Conservation (phyloP, 2,113 vertebrate genomes). For the Caranx ignobilis region DNA sequence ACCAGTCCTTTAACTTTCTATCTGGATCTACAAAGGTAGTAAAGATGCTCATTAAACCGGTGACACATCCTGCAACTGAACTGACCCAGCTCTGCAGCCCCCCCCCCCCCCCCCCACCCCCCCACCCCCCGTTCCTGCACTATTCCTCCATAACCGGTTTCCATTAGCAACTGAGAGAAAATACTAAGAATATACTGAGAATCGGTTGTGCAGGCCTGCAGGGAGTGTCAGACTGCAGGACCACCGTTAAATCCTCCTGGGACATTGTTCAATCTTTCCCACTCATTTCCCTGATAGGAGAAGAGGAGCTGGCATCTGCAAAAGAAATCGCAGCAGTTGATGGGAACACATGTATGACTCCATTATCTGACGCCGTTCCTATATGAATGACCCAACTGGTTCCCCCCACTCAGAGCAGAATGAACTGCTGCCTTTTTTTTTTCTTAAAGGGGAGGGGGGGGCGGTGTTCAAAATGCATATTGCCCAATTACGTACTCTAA, state of each 20-base stretch:
- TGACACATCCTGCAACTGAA: not conserved
- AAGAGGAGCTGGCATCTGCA: conserved; percentile 41
- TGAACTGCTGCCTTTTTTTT: not conserved
- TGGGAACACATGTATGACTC: conserved; percentile 50
- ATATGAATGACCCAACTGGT: conserved; percentile 27
- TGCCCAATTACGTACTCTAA: conserved; percentile 49
- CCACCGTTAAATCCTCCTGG: conserved; percentile 17
- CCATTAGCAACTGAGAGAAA: conserved; percentile 37
- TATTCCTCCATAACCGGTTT: conserved; percentile 18
- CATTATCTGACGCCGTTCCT: conserved; percentile 45
- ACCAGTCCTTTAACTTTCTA: not conserved
- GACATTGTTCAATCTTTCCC: conserved; percentile 35
- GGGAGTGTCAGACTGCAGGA: conserved; percentile 20
- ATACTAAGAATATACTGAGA: not conserved
- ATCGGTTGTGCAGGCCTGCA: not conserved
- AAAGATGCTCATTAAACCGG: conserved; percentile 1
- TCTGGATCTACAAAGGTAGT: not conserved
- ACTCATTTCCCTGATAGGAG: conserved; percentile 46
- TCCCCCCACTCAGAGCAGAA: conserved; percentile 20
- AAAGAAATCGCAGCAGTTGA: conserved; percentile 44
- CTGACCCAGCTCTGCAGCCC: not conserved
- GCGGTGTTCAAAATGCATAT: conserved; percentile 44
- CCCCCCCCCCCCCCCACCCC: conserved; percentile 10
- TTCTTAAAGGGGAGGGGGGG: too few relatives aligned
- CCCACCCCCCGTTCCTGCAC: not conserved